phyloP scores from a whole-genome alignment of 2,888 invertebrate genomes.

The Ochropleura plecta region DNA sequence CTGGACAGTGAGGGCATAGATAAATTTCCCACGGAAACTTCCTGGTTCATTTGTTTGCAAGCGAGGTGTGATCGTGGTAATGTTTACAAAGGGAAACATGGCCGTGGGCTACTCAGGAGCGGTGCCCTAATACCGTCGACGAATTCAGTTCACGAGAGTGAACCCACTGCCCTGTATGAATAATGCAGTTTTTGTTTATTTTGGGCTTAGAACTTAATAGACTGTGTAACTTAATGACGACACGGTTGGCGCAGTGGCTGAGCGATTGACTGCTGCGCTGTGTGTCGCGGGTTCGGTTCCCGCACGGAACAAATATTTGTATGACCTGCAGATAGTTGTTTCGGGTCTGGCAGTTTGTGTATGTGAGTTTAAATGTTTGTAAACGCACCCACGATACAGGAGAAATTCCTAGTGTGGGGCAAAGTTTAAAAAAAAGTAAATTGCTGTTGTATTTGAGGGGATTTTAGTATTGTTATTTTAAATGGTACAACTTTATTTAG shows the following conservation, averaged over 20 bases:
- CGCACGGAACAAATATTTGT: too few species aligned
- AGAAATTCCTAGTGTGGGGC: too few species aligned
- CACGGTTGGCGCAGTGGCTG: too few species aligned
- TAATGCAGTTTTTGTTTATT: conserved; percentile 43
- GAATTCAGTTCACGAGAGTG: conserved; percentile 29
- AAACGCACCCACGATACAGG: too few species aligned
- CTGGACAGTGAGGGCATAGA: neutral
- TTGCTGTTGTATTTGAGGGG: neutral
- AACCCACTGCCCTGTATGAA: conserved; percentile 37
- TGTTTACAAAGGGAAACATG: neutral
- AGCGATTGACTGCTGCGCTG: too few species aligned
- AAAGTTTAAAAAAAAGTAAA: too few species aligned
- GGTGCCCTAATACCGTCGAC: conserved; percentile 13
- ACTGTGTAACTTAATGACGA: too few species aligned
- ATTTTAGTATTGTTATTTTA: neutral
- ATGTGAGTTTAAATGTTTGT: too few species aligned
- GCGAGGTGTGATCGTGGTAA: neutral
- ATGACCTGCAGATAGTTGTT: too few species aligned
- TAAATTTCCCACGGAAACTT: neutral
- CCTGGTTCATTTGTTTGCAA: neutral
- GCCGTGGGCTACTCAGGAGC: neutral
- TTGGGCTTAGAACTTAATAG: conserved; percentile 1
- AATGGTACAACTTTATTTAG: neutral
- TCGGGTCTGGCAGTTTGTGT: too few species aligned
- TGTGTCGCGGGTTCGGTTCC: too few species aligned